These are phyloP conservation scores for Leptobrachium ailaonicum DNA, from an alignment of 2,113 vertebrate genomes.

Conservation along the genomic window DNA sequence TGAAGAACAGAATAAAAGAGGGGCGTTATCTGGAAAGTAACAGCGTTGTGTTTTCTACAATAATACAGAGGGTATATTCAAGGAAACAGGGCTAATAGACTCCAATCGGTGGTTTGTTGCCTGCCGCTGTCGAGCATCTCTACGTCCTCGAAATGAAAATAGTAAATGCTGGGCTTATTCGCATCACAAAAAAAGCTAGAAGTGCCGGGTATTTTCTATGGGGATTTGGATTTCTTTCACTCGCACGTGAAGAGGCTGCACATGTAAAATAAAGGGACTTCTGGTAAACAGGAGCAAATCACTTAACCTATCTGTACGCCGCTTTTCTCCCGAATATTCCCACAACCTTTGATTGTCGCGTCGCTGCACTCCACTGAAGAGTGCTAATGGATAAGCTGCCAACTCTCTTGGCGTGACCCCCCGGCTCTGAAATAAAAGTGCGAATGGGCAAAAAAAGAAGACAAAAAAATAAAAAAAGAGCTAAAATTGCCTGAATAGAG, in stretches of 20 bases:
- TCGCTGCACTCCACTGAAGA: constrained; percentile 24
- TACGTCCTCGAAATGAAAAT: neutral
- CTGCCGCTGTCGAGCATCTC: too few relatives aligned
- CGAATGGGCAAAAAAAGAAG: neutral
- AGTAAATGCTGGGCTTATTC: neutral
- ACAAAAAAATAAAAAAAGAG: constrained; percentile 7
- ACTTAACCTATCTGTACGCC: constrained; percentile 9
- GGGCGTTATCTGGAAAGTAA: too few relatives aligned
- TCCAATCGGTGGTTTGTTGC: too few relatives aligned
- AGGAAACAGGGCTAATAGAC: too few relatives aligned
- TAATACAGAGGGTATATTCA: too few relatives aligned
- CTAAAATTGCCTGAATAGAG: constrained; percentile 4
- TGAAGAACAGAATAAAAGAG: too few relatives aligned
- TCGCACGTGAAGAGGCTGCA: neutral
- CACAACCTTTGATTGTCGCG: constrained; percentile 17
- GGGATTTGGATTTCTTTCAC: neutral
- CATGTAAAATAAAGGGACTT: constrained; percentile 17
- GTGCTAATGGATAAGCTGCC: constrained; percentile 17
- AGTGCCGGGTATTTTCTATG: neutral
- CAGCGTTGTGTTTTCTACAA: too few relatives aligned
- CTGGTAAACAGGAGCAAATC: constrained; percentile 19
- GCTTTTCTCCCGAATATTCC: neutral
- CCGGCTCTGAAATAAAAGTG: constrained; percentile 11
- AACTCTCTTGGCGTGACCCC: constrained; percentile 4
- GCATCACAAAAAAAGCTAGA: neutral